Evolutionary conservation across 64 coral and sea anemone species (phyloP).

Genomic region (Actinia tenebrosa): DNA sequence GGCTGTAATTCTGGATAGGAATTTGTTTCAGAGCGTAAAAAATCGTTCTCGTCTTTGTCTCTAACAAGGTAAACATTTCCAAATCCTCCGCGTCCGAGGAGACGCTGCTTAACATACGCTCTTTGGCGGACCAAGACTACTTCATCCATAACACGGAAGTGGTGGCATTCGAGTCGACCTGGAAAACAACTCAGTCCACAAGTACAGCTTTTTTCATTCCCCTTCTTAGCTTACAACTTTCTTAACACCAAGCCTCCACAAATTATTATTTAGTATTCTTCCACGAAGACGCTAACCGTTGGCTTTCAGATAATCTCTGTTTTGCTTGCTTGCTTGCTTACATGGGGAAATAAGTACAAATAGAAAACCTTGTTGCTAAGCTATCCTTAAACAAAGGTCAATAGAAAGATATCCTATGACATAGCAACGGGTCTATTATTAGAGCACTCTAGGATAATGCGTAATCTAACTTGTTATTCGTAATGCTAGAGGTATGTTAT

Average conservation of each 20-base stretch:
- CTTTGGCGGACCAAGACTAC: neutral
- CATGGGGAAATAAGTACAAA: neutral
- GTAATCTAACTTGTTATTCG: neutral
- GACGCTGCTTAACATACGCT: constrained; percentile 16
- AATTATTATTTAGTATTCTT: neutral
- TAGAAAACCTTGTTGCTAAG: neutral
- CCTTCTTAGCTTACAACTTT: neutral
- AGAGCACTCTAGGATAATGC: neutral
- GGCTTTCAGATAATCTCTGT: neutral
- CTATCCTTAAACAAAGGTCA: neutral
- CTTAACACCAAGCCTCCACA: neutral
- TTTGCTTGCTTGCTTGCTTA: neutral
- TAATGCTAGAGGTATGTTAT: neutral
- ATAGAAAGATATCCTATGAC: neutral
- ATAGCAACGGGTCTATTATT: neutral
- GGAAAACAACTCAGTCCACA: neutral
- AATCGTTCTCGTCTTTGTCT: constrained; percentile 11
- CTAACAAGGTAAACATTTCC: constrained; percentile 21
- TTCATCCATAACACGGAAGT: constrained; percentile 21
- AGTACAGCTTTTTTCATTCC: neutral
- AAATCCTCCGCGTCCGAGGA: constrained; percentile 21
- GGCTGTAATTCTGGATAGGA: constrained; percentile 12
- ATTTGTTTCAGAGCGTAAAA: constrained; percentile 43
- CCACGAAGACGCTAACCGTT: neutral
- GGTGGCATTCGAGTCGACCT: neutral